Evolutionary conservation across 2,113 vertebrate genomes (phyloP).

Genomic region (Emydocephalus ijimae): DNA sequence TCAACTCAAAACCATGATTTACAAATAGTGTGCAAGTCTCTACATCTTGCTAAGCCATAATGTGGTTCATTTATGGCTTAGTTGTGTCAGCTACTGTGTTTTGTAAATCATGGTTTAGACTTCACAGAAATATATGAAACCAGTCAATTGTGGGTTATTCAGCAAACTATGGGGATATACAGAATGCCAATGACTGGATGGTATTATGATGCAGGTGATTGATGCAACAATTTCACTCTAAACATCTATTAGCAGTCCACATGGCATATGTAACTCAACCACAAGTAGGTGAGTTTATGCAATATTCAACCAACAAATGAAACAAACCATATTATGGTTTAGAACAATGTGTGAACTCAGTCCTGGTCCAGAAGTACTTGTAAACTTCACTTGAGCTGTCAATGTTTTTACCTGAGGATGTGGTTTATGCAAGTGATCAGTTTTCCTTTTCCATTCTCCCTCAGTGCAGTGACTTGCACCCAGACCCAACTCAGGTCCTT

Average conservation of each 20-base stretch:
- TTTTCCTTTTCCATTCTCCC: slow-evolving; percentile 45
- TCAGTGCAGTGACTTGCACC: slow-evolving; percentile 54
- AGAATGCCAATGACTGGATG: neutral
- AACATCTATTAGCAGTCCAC: neutral
- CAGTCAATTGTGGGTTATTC: neutral
- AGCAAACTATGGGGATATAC: neutral
- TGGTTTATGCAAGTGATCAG: slow-evolving; percentile 67
- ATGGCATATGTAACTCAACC: neutral
- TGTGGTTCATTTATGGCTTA: neutral
- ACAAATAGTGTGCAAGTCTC: neutral
- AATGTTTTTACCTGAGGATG: slow-evolving; percentile 67
- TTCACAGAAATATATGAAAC: neutral
- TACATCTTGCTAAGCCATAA: neutral
- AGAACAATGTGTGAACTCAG: neutral
- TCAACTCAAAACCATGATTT: neutral
- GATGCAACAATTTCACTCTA: neutral
- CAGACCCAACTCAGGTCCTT: slow-evolving; percentile 69
- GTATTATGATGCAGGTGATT: neutral
- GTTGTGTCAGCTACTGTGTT: neutral
- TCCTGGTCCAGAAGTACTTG: neutral
- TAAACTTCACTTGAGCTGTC: neutral
- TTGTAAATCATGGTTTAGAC: neutral
- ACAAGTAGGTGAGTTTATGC: neutral
- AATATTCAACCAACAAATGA: neutral
- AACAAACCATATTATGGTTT: neutral